Evolutionary conservation across 2,113 vertebrate species (phyloP).

Genomic region (Mobula birostris): DNA sequence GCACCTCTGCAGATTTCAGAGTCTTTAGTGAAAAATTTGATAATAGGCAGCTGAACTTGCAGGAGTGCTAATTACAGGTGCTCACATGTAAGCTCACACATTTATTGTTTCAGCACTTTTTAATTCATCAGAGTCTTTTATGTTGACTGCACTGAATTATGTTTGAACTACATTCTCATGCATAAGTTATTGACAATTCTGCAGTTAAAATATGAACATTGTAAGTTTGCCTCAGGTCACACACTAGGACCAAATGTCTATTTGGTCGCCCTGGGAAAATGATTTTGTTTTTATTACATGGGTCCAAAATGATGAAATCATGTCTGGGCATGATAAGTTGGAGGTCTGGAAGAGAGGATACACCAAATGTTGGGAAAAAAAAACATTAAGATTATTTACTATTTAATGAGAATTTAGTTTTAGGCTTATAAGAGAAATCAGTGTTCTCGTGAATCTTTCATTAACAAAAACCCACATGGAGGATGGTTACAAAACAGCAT

Average conservation of each 20-base stretch:
- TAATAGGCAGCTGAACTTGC: slow-evolving; percentile 2
- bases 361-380: background rate
- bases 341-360: background rate
- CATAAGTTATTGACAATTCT: background rate
- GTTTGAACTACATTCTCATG: background rate
- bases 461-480: background rate
- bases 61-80: slow-evolving; percentile 18
- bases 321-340: background rate
- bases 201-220: background rate
- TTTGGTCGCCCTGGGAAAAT: background rate
- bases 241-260: background rate
- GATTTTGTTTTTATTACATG: background rate
- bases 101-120: background rate
- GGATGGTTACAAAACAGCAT: background rate
- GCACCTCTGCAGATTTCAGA: slow-evolving; percentile 3
- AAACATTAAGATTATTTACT: background rate
- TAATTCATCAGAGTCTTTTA: background rate
- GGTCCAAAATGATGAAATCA: background rate
- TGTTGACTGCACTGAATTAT: background rate
- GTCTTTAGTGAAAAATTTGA: slow-evolving; percentile 23
- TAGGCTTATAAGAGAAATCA: background rate
- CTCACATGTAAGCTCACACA: background rate
- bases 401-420: background rate
- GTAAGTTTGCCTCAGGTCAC: background rate
- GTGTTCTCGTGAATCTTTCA: background rate